These are phyloP conservation scores for Podarcis cretensis DNA, from an alignment of 2,113 vertebrate genomes.

Conservation along the genomic window DNA sequence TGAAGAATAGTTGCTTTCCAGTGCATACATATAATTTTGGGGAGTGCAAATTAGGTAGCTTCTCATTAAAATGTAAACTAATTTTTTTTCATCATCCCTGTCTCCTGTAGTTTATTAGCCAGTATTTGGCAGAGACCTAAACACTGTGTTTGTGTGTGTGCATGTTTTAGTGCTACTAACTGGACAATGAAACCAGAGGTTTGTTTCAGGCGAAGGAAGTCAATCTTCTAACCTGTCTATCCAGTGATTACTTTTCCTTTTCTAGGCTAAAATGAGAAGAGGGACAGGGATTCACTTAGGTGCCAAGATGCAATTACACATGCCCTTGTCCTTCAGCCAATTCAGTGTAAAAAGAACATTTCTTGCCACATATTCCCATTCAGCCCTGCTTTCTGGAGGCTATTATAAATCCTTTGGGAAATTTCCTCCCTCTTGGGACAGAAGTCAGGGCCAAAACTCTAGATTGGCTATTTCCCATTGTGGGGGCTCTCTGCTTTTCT, in stretches of 20 bases:
- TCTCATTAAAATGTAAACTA: no score
- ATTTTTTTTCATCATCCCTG: neutral
- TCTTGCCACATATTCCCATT: neutral
- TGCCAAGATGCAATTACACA: neutral
- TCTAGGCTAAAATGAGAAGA: neutral
- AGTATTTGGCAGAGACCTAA: neutral
- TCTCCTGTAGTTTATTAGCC: neutral
- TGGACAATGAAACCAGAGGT: conserved; percentile 18
- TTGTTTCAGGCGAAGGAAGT: conserved; percentile 40
- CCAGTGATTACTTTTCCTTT: neutral
- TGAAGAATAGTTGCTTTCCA: no score
- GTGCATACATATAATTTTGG: no score
- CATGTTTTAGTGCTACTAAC: conserved; percentile 49
- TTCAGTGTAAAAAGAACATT: conserved; percentile 13
- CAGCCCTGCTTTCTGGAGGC: neutral
- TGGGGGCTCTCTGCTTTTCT: neutral
- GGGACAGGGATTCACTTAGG: neutral
- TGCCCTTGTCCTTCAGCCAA: conserved; percentile 26
- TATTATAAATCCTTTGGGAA: neutral
- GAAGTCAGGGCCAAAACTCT: neutral
- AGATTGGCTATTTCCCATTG: no score
- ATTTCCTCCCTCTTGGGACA: neutral
- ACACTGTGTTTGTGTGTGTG: neutral
- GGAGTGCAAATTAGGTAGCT: no score
- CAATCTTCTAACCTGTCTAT: conserved; percentile 4